These are phyloP conservation scores for Procavia capensis DNA, from an alignment of 2,113 vertebrate species.

Conservation along the genomic window DNA sequence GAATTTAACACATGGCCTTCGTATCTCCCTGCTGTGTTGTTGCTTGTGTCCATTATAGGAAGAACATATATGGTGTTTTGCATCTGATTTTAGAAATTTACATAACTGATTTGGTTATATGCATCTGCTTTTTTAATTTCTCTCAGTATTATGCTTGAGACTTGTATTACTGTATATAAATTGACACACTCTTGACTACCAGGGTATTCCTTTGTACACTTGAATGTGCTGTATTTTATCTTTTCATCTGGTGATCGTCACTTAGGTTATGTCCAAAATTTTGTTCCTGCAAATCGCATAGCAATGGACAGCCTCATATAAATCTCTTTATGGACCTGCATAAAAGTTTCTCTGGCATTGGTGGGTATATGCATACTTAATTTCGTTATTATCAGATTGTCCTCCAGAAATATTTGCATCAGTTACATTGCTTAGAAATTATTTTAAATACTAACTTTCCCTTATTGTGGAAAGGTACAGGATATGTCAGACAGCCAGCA, in stretches of 20 bases:
- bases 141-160: conserved; percentile 32
- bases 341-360: conserved; percentile 20
- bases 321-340: not conserved
- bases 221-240: conserved; percentile 16
- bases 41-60: not conserved
- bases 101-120: not conserved
- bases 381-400: conserved; percentile 23
- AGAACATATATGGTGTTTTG: not conserved
- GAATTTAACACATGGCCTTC: conserved; percentile 25
- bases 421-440: not conserved
- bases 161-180: not conserved
- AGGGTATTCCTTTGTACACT: not conserved
- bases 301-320: not conserved
- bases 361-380: conserved; percentile 19
- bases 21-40: not conserved
- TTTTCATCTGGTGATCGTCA: conserved; percentile 13
- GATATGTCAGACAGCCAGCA: not conserved
- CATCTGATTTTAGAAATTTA: not conserved
- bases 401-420: conserved; percentile 9
- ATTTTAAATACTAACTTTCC: conserved; percentile 9
- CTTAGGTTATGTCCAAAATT: not conserved
- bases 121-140: conserved; percentile 32
- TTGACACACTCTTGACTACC: not conserved
- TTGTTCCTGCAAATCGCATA: not conserved
- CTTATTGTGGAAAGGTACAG: not conserved